Conservation (phyloP, 2,113 vertebrate species). For the Bothrops jararaca region DNA sequence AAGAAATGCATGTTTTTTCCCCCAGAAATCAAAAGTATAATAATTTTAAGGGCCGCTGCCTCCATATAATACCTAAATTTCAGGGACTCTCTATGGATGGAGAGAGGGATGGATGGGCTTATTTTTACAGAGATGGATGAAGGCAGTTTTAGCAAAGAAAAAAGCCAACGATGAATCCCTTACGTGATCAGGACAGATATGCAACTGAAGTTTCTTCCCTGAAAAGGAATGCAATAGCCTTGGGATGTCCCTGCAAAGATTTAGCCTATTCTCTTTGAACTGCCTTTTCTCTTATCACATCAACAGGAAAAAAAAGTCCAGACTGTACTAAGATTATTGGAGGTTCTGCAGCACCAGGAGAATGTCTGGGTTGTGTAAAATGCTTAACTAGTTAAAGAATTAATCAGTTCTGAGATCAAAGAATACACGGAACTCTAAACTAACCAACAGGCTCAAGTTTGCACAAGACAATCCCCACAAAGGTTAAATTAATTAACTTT, state of each 20-base stretch:
- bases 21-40: neutral
- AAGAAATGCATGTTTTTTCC: neutral
- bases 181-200: neutral
- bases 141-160: neutral
- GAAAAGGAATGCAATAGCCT: neutral
- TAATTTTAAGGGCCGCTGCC: neutral
- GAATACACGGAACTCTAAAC: neutral
- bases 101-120: neutral
- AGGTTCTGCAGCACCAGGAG: neutral
- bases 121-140: neutral
- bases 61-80: neutral
- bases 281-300: neutral
- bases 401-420: neutral
- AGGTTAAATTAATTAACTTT: neutral
- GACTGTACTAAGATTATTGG: neutral
- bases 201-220: neutral
- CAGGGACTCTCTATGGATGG: neutral
- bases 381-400: neutral
- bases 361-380: neutral
- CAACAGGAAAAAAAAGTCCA: no score
- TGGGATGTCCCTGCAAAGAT: neutral
- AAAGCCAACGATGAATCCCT: neutral
- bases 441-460: neutral
- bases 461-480: neutral
- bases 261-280: neutral